These are phyloP conservation scores for Sitophilus oryzae DNA, from an alignment of 1,140 invertebrate genomes.

Conservation along the genomic window DNA sequence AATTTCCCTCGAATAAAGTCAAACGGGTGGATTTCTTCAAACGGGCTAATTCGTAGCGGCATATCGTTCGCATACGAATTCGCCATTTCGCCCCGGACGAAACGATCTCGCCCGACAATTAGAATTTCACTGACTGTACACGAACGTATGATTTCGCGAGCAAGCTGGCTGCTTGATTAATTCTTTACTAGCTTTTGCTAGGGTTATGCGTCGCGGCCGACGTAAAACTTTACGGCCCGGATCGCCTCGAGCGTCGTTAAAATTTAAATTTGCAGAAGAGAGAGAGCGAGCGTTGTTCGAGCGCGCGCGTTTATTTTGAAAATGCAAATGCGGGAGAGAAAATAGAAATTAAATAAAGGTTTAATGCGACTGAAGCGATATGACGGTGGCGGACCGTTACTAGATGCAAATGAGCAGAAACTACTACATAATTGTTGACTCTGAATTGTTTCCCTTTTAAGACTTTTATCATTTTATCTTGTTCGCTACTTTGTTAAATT, in stretches of 20 bases:
- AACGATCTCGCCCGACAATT: conserved; percentile 14
- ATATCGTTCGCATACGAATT: background rate
- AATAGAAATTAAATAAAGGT: background rate
- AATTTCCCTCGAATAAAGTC: conserved; percentile 21
- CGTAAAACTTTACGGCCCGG: conserved; percentile 22
- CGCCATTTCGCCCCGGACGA: conserved; percentile 8
- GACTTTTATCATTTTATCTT: too few relatives aligned
- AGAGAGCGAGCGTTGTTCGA: background rate
- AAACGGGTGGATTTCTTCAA: conserved; percentile 24
- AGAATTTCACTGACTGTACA: conserved; percentile 15
- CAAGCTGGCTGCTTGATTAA: conserved; percentile 14
- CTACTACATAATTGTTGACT: too few relatives aligned
- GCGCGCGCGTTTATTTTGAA: background rate
- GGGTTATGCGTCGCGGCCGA: background rate
- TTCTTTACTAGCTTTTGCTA: conserved; percentile 29
- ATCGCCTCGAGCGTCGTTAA: conserved; percentile 22
- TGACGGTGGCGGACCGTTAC: background rate
- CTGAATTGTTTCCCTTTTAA: too few relatives aligned
- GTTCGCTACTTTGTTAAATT: too few relatives aligned
- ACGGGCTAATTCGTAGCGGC: background rate
- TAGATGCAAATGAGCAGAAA: too few relatives aligned
- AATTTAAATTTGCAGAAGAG: conserved; percentile 24
- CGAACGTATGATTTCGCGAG: conserved; percentile 23
- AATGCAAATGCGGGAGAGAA: background rate
- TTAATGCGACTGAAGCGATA: background rate